Evolutionary conservation across 2,797 vertebrate species (phyloP).

Genomic region (Natrix natrix): DNA sequence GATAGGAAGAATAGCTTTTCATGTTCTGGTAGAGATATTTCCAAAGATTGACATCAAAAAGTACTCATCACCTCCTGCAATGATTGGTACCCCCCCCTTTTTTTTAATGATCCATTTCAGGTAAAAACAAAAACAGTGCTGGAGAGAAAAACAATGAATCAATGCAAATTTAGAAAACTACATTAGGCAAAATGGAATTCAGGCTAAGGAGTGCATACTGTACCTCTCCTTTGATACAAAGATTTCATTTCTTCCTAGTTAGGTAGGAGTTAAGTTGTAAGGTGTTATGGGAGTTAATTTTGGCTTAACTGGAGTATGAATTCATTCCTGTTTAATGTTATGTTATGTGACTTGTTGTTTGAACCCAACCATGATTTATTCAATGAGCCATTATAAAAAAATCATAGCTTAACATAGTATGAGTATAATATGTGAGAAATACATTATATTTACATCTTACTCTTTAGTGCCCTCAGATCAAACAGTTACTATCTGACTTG

Average conservation of each 20-base stretch:
- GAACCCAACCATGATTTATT: background rate
- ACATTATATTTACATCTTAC: background rate
- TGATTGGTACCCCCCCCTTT: too few relatives aligned
- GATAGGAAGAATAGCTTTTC: background rate
- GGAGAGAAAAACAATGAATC: too few relatives aligned
- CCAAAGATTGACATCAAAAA: background rate
- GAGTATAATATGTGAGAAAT: background rate
- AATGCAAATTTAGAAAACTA: background rate
- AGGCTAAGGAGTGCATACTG: background rate
- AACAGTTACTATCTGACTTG: background rate
- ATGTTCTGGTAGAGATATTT: background rate
- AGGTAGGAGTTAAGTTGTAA: background rate
- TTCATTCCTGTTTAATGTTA: background rate
- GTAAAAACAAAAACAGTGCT: background rate
- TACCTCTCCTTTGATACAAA: background rate
- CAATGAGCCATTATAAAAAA: background rate
- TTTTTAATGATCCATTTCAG: background rate
- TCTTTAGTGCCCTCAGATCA: background rate
- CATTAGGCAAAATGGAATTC: background rate
- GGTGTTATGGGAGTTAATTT: background rate
- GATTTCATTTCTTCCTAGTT: background rate
- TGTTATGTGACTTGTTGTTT: background rate
- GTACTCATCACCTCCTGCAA: too few relatives aligned
- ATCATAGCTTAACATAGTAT: background rate
- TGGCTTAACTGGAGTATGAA: background rate